Conservation (phyloP, 2,888 invertebrate genomes). For the Ornithoptera priamus region DNA sequence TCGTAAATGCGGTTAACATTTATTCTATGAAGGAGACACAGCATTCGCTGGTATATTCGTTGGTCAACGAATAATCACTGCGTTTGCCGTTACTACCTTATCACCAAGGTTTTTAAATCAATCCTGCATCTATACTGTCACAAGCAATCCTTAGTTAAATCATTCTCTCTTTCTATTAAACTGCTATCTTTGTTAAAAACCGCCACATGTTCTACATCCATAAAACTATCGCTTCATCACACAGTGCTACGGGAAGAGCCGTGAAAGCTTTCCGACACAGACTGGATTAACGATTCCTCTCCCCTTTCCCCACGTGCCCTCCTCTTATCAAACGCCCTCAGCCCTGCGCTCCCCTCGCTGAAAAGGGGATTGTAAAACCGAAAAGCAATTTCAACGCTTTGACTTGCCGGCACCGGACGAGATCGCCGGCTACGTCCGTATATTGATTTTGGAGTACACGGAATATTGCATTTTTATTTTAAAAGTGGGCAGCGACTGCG, state of each 20-base stretch:
- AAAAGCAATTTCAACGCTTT: constrained; percentile 25
- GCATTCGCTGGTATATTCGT: no score
- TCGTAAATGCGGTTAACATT: no score
- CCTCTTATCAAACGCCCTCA: constrained; percentile 16
- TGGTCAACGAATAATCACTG: no score
- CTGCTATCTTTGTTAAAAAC: no score
- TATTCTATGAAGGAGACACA: no score
- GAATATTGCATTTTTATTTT: neutral
- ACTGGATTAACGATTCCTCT: constrained; percentile 1
- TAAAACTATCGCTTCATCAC: no score
- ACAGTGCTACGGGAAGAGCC: neutral
- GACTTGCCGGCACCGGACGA: constrained; percentile 1
- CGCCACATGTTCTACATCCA: no score
- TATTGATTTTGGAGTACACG: constrained; percentile 17
- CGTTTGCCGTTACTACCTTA: no score
- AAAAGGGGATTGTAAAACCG: constrained; percentile 13
- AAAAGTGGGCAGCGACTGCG: neutral
- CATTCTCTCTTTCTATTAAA: no score
- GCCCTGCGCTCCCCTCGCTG: constrained; percentile 7
- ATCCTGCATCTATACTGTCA: no score
- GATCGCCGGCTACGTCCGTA: constrained; percentile 5
- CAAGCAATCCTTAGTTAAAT: no score
- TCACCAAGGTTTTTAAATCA: no score
- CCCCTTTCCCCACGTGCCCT: neutral
- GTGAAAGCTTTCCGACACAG: constrained; percentile 1